phyloP scores from a whole-genome alignment of 2,888 invertebrate genomes.

The Mythimna lalbum region DNA sequence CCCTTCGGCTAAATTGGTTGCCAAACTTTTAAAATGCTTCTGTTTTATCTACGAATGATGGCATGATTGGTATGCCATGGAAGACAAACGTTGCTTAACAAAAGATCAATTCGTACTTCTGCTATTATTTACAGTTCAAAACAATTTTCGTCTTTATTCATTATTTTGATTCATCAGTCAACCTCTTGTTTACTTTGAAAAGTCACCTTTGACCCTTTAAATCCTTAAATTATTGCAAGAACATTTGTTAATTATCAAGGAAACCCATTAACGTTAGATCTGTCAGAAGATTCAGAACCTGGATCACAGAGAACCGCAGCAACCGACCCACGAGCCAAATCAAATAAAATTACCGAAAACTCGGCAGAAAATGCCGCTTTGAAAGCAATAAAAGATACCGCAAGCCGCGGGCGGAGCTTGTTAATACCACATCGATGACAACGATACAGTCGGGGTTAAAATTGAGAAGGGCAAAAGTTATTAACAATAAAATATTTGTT shows the following conservation, averaged over 20 bases:
- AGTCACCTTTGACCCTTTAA: background rate
- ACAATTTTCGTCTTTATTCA: background rate
- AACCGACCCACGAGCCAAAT: conserved; percentile 1
- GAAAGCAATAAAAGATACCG: conserved; percentile 19
- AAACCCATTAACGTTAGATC: background rate
- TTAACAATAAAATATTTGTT: conserved; percentile 9
- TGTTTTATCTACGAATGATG: too few relatives aligned
- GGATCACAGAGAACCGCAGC: conserved; percentile 22
- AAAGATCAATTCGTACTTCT: background rate
- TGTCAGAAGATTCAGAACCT: conserved; percentile 7
- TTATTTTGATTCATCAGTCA: background rate
- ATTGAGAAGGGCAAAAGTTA: conserved; percentile 5
- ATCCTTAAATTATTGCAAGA: background rate
- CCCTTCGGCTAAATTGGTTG: too few relatives aligned
- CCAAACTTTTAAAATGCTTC: too few relatives aligned
- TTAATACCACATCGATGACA: conserved; percentile 42
- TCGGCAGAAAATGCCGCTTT: conserved; percentile 15
- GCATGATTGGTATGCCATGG: too few relatives aligned
- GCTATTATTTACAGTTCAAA: background rate
- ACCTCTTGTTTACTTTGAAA: background rate
- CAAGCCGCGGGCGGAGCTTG: conserved; percentile 10
- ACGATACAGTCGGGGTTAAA: conserved; percentile 4
- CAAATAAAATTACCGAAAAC: conserved; percentile 31
- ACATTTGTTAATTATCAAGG: background rate
- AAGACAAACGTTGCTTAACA: background rate